Evolutionary conservation across 2,797 vertebrate genomes (phyloP).

Genomic region (Paedocypris micromegethes): DNA sequence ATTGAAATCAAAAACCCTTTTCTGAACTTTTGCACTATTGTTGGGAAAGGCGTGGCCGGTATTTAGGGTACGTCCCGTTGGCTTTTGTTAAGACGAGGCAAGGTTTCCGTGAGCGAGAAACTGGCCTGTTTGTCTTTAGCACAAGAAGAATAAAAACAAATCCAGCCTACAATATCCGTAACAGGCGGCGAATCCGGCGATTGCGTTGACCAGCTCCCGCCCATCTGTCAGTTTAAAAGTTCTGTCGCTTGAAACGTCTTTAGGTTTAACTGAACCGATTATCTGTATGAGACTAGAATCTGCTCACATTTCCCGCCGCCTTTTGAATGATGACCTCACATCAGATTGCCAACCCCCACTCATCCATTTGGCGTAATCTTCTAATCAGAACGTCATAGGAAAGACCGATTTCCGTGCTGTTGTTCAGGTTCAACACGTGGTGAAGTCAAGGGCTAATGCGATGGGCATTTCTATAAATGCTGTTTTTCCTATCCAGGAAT

Average conservation of each 20-base stretch:
- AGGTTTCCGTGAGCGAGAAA: constrained; percentile 65
- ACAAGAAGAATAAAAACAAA: constrained; percentile 67
- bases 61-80: constrained; percentile 38
- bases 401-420: constrained; percentile 32
- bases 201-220: constrained; percentile 28
- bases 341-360: no score
- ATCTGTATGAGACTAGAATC: no score
- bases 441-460: constrained; percentile 71
- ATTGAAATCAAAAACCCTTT: constrained; percentile 67
- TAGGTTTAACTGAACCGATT: no score
- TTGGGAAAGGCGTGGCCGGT: constrained; percentile 29
- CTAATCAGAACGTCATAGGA: constrained; percentile 8
- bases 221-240: constrained; percentile 41
- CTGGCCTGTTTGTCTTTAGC: constrained; percentile 61
- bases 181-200: constrained; percentile 48
- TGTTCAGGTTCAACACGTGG: constrained; percentile 59
- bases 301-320: neutral
- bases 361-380: constrained; percentile 18
- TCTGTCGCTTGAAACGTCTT: no score
- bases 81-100: constrained; percentile 67
- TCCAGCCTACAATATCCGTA: constrained; percentile 67
- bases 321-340: no score
- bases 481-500: constrained; percentile 46
- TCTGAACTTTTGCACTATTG: constrained; percentile 84
- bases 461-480: constrained; percentile 58